Percentiles rank a stretch among this genome's conserved stretches.
Evolutionary conservation across 2,113 vertebrate species (phyloP).

Genomic region (Halcyon senegalensis): DNA sequence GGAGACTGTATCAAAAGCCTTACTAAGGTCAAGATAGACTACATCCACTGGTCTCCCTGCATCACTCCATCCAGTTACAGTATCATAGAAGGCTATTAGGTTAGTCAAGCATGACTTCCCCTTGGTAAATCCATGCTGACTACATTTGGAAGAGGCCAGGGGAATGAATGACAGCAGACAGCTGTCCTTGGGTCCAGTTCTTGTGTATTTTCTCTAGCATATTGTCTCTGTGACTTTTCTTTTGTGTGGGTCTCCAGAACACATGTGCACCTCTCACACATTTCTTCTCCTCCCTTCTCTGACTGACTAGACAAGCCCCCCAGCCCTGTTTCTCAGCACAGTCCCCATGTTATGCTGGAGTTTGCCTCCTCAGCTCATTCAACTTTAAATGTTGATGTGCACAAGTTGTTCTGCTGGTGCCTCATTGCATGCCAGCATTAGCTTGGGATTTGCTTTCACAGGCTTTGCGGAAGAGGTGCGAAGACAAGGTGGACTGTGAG

Average conservation of each 20-base stretch:
- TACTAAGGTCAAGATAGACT: too few species aligned
- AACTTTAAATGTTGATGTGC: rapidly evolving
- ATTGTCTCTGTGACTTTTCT: background rate
- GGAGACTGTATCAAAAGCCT: too few species aligned
- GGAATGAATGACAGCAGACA: background rate
- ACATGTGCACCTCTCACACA: background rate
- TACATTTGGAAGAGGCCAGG: background rate
- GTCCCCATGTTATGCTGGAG: rapidly evolving
- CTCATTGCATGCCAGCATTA: rapidly evolving
- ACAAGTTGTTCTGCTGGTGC: background rate
- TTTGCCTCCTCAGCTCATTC: background rate
- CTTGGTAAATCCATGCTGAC: too few species aligned
- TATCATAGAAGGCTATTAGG: too few species aligned
- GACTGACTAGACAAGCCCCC: background rate
- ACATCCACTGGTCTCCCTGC: too few species aligned
- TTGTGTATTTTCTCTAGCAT: background rate
- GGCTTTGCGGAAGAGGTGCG: background rate
- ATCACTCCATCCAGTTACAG: too few species aligned
- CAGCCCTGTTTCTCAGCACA: background rate
- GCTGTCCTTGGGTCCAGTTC: background rate
- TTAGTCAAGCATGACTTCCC: too few species aligned
- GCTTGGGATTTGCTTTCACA: background rate
- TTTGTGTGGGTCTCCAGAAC: background rate
- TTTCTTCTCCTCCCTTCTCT: background rate
- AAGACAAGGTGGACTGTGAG: background rate